Conservation (phyloP, 2,888 invertebrate species). For the Athripsodes cinereus region DNA sequence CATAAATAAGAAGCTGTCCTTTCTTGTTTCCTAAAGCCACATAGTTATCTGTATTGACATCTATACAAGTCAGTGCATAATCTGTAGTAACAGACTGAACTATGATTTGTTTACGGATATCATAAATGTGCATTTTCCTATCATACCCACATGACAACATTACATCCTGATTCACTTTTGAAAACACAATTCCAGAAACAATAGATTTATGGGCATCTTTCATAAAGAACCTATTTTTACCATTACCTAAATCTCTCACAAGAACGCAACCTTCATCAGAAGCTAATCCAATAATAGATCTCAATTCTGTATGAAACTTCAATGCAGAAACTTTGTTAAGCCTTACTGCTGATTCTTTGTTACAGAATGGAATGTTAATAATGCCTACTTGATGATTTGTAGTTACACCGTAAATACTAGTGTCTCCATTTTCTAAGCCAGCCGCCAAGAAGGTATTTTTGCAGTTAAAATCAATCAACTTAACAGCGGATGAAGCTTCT, state of each 20-base stretch:
- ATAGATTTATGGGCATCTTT: constrained; percentile 52
- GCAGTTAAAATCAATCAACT: constrained; percentile 44
- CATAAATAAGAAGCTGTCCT: constrained; percentile 50
- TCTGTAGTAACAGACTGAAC: constrained; percentile 43
- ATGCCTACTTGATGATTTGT: constrained; percentile 45
- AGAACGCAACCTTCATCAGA: constrained; percentile 49
- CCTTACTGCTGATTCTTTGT: constrained; percentile 45
- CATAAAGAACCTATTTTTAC: constrained; percentile 45
- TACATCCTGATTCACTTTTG: constrained; percentile 50
- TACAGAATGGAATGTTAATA: constrained; percentile 41
- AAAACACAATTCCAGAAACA: constrained; percentile 52
- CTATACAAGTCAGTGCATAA: constrained; percentile 40
- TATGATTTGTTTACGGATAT: constrained; percentile 45
- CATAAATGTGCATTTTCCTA: constrained; percentile 52
- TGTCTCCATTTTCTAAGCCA: constrained; percentile 46
- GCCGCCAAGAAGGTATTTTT: constrained; percentile 48
- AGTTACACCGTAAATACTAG: constrained; percentile 45
- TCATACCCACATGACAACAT: constrained; percentile 52
- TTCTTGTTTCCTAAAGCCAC: constrained; percentile 52
- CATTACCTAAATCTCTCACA: constrained; percentile 42
- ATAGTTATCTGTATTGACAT: constrained; percentile 43
- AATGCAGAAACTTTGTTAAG: constrained; percentile 44
- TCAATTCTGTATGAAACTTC: constrained; percentile 46
- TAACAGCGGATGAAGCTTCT: constrained; percentile 38
- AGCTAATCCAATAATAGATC: constrained; percentile 44